Evolutionary conservation across 92 coral and sea anemone genomes (phyloP).

Genomic region (Parazoanthus swiftii): DNA sequence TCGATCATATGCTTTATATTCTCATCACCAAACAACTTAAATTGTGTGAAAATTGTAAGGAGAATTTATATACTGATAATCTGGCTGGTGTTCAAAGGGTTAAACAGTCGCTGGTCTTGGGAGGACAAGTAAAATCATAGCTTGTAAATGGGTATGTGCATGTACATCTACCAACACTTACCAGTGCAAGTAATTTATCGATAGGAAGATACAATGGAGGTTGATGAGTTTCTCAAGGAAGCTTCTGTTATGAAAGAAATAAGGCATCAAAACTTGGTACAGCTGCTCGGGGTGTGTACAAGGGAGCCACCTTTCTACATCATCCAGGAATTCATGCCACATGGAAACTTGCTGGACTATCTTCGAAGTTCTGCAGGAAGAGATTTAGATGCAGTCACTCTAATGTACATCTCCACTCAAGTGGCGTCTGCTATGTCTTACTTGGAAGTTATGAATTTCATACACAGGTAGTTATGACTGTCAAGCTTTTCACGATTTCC

Average conservation of each 20-base stretch:
- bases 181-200: not conserved
- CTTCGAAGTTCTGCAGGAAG: conserved; percentile 84
- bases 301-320: conserved; percentile 97
- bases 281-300: conserved; percentile 93
- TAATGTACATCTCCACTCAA: conserved; percentile 97
- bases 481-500: too few species aligned
- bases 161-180: too few species aligned
- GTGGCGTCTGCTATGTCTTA: conserved; percentile 93
- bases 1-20: too few species aligned
- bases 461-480: conserved; percentile 76
- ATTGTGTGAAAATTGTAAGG: too few species aligned
- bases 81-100: too few species aligned
- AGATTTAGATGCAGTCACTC: conserved; percentile 86
- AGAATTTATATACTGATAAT: too few species aligned
- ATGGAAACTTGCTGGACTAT: conserved; percentile 92
- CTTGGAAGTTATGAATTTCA: conserved; percentile 87
- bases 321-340: conserved; percentile 91
- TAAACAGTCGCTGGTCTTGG: too few species aligned
- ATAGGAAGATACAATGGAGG: conserved; percentile 99
- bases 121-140: too few species aligned
- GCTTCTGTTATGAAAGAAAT: conserved; percentile 94
- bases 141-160: too few species aligned
- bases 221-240: conserved; percentile 94
- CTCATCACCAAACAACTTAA: too few species aligned
- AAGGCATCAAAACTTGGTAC: conserved; percentile 87